A percentile compares a stretch with the other conserved stretches of the same genome.
Evolutionary conservation across 2,888 invertebrate genomes (phyloP).

Genomic region (Drosophila birchii): DNA sequence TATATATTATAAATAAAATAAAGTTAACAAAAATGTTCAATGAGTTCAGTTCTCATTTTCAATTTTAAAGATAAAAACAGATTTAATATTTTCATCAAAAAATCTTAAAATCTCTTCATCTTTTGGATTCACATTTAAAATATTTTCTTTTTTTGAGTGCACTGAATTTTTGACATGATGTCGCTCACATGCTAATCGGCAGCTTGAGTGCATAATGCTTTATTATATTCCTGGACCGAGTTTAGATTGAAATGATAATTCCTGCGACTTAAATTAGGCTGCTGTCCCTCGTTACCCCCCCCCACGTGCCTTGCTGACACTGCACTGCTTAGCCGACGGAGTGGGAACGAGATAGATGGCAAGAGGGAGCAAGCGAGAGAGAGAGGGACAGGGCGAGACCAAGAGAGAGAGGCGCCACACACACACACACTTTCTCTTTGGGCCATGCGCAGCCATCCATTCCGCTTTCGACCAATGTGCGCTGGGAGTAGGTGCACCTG

Average conservation of each 20-base stretch:
- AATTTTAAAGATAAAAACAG: too few relatives aligned
- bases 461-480: conserved; percentile 66
- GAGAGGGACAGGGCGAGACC: not conserved
- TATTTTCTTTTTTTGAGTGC: not conserved
- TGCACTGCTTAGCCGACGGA: conserved; percentile 47
- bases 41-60: too few relatives aligned
- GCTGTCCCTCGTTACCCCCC: not conserved
- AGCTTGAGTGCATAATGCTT: not conserved
- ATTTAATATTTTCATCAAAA: too few relatives aligned
- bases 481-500: conserved; percentile 42
- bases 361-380: not conserved
- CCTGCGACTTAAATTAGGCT: not conserved
- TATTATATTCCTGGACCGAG: not conserved
- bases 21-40: too few relatives aligned
- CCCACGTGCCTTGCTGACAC: not conserved
- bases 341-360: conserved; percentile 10
- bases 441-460: conserved; percentile 74
- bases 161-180: not conserved
- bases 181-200: not conserved
- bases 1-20: not conserved
- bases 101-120: too few relatives aligned
- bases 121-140: not conserved
- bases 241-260: conserved; percentile 7
- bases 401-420: conserved; percentile 4
- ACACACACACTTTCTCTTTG: conserved; percentile 37